phyloP scores from a whole-genome alignment of 2,113 vertebrate species.

The Perca fluviatilis region DNA sequence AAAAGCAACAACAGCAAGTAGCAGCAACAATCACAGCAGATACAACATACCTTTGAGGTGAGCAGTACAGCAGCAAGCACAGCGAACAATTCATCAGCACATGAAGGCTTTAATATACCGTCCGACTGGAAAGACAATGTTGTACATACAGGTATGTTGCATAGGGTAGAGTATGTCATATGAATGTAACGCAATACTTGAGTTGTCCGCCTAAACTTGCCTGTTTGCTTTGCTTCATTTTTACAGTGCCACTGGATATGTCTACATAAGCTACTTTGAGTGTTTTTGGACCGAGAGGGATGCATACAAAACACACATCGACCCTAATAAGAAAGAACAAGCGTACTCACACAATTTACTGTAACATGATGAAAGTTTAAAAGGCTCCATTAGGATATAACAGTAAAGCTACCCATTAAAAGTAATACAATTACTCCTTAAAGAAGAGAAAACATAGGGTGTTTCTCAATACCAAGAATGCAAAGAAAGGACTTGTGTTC shows the following conservation, averaged over 20 bases:
- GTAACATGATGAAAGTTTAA: background rate
- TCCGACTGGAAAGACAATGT: background rate
- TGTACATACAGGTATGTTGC: background rate
- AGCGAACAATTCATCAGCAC: constrained; percentile 32
- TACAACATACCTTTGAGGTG: constrained; percentile 6
- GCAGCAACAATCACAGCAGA: constrained; percentile 7
- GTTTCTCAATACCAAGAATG: too few species aligned
- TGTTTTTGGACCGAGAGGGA: background rate
- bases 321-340: background rate
- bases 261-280: background rate
- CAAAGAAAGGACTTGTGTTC: too few species aligned
- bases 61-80: constrained; percentile 14
- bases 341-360: background rate
- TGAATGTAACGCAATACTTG: background rate
- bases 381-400: background rate
- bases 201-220: background rate
- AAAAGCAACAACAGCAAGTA: background rate
- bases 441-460: background rate
- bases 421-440: background rate
- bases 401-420: background rate
- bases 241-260: background rate
- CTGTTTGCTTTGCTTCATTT: background rate
- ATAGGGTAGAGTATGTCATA: background rate
- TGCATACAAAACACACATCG: background rate
- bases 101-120: constrained; percentile 10